Conservation (phyloP, 2,113 vertebrate genomes). For the Perca schrenkii region DNA sequence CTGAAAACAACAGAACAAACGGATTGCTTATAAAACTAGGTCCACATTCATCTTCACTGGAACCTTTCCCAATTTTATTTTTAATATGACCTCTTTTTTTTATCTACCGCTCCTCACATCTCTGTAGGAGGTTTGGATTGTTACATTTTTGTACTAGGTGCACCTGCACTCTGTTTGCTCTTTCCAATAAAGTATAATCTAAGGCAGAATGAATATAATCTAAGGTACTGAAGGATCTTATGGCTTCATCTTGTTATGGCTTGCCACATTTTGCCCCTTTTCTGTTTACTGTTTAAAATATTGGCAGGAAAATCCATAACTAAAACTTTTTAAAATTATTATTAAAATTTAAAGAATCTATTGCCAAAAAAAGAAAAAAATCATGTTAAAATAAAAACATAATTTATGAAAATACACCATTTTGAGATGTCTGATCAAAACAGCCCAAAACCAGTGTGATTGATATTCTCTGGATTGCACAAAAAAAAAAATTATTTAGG, state of each 20-base stretch:
- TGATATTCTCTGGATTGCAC: neutral
- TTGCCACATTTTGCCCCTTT: neutral
- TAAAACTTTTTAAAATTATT: neutral
- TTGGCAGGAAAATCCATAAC: neutral
- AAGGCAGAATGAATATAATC: neutral
- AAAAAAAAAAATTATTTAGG: neutral
- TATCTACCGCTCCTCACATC: neutral
- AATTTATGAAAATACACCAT: neutral
- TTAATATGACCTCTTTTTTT: slow-evolving; percentile 6
- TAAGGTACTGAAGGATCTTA: neutral
- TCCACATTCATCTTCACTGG: neutral
- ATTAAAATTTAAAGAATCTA: no score
- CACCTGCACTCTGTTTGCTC: slow-evolving; percentile 3
- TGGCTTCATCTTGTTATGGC: neutral
- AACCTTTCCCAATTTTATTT: slow-evolving; percentile 8
- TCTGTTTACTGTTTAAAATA: neutral
- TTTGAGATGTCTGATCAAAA: no score
- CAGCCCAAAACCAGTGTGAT: neutral
- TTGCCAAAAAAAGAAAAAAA: neutral
- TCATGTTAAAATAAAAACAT: no score
- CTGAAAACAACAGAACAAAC: neutral
- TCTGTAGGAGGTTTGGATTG: neutral
- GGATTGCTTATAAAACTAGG: neutral
- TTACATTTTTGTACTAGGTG: neutral
- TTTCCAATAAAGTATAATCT: neutral